Evolutionary conservation across 2,888 invertebrate species (phyloP).

Genomic region (Ecliptopera silaceata): DNA sequence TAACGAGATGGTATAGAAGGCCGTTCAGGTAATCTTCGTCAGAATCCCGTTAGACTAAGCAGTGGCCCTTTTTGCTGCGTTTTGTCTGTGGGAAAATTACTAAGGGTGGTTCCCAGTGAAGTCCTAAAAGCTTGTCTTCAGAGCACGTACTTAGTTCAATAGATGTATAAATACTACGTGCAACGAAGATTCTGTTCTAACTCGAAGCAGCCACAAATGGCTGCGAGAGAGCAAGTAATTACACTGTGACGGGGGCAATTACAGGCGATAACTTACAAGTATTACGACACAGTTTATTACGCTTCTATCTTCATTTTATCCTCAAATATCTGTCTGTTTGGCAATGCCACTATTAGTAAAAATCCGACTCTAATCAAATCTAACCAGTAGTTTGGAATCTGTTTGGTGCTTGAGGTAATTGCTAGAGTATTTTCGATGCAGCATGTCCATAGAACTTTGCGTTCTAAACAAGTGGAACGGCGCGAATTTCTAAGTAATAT

Average conservation of each 20-base stretch:
- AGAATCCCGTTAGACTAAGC: slow-evolving; percentile 25
- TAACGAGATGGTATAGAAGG: slow-evolving; percentile 45
- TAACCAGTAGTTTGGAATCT: too few relatives aligned
- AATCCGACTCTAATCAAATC: too few relatives aligned
- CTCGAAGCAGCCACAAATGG: slow-evolving; percentile 20
- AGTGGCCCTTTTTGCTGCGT: slow-evolving; percentile 7
- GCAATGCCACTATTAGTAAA: neutral
- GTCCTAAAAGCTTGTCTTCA: too few relatives aligned
- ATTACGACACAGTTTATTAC: slow-evolving; percentile 41
- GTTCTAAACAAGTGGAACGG: neutral
- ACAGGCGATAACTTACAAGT: slow-evolving; percentile 40
- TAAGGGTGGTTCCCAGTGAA: too few relatives aligned
- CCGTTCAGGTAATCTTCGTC: slow-evolving; percentile 34
- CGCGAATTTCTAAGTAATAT: neutral
- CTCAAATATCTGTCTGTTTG: slow-evolving; percentile 7
- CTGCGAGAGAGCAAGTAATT: slow-evolving; percentile 33
- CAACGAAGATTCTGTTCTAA: slow-evolving; percentile 20
- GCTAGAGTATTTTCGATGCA: too few relatives aligned
- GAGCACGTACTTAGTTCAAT: too few relatives aligned
- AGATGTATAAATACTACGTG: neutral
- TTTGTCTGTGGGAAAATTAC: slow-evolving; percentile 1
- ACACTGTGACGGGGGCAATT: slow-evolving; percentile 41
- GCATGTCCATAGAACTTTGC: too few relatives aligned
- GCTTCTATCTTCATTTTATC: slow-evolving; percentile 21
- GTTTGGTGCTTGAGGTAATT: too few relatives aligned